phyloP scores from a whole-genome alignment of 2,888 invertebrate genomes.

The Limnephilus marmoratus region DNA sequence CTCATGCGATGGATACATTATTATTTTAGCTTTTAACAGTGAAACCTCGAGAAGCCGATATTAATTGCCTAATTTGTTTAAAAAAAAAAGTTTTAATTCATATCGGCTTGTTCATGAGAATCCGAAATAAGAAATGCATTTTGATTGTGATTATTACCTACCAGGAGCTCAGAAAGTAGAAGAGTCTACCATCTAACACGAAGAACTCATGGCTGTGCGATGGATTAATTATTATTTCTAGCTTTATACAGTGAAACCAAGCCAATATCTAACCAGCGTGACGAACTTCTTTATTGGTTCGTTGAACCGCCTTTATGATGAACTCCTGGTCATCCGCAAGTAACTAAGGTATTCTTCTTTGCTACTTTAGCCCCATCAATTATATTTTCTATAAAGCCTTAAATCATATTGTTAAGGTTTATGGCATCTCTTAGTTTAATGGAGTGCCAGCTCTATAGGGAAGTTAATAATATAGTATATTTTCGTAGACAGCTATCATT shows the following conservation, averaged over 20 bases:
- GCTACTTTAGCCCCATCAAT: neutral
- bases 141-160: neutral
- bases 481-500: neutral
- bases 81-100: neutral
- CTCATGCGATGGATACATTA: neutral
- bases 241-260: neutral
- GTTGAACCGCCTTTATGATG: conserved; percentile 23
- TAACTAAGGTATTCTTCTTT: neutral
- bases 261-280: neutral
- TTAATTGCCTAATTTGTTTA: neutral
- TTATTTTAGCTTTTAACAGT: neutral
- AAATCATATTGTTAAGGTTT: neutral
- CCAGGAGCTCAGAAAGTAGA: neutral
- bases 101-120: neutral
- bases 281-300: conserved; percentile 19
- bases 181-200: neutral
- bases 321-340: neutral
- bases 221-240: neutral
- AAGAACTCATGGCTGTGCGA: neutral
- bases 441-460: neutral
- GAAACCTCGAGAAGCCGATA: neutral
- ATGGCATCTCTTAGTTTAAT: neutral
- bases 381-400: neutral
- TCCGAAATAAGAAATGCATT: neutral
- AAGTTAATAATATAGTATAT: neutral